Percentiles rank a stretch among this genome's conserved stretches.
Conservation (phyloP, 2,797 vertebrate species). For the Pogonophryne albipinna region DNA sequence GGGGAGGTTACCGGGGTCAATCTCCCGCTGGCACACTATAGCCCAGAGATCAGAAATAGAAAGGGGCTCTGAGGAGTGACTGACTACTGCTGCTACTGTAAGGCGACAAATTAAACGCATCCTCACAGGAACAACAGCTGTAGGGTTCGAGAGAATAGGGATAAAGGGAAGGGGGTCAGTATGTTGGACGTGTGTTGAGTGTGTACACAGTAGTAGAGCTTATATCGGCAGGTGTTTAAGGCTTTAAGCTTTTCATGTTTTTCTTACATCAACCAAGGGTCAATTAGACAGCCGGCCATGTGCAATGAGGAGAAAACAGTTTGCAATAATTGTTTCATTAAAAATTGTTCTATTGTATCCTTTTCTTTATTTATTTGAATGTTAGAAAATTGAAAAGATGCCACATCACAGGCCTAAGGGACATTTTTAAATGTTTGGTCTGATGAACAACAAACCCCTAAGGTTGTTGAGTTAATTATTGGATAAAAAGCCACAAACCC, state of each 20-base stretch:
- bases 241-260: neutral
- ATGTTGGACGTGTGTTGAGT: neutral
- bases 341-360: too few species aligned
- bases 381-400: too few species aligned
- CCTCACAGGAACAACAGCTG: conserved; percentile 12
- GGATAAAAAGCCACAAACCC: too few species aligned
- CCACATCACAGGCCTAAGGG: too few species aligned
- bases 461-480: too few species aligned
- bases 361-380: too few species aligned
- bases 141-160: neutral
- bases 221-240: neutral
- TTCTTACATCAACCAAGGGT: neutral
- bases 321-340: neutral
- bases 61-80: neutral
- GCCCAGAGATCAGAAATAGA: conserved; percentile 53
- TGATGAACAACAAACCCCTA: too few species aligned
- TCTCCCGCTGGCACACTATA: conserved; percentile 44
- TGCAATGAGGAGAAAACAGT: neutral
- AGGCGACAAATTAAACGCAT: conserved; percentile 52
- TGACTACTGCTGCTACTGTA: conserved; percentile 43
- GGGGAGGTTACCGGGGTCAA: conserved; percentile 52
- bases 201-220: neutral
- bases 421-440: too few species aligned
- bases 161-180: neutral
- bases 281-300: neutral